Base-by-base conservation (phyloP, 2,888 invertebrate species). In the Chironomus tentans region DNA sequence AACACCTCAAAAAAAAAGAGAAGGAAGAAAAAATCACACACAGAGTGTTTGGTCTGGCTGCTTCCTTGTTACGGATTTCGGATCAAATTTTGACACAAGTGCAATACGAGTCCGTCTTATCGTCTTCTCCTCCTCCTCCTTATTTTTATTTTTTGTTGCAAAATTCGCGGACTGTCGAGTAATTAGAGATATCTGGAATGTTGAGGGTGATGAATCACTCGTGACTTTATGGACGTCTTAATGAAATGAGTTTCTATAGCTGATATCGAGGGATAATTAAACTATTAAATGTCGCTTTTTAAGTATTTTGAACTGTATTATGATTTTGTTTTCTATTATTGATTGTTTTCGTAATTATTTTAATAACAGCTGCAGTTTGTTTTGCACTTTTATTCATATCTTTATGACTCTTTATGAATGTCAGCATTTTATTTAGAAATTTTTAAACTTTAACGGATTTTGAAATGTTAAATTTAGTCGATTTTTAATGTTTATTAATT, bases 51-150 rank as follows among this genome's bases (percentile, higher is more conserved):
- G 65, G 21, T 24, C 24, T 65, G 18, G 24, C 1, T 38, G 65
- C 21, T 65, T 65, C 65, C 65, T 65, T 65, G 24, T 65, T 38
- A 12, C 62, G 13, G 15, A 65, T 65, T 21, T 15, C 18, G 21
- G 22, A 21, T 65, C 65, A 24, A 65, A 65, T 65, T 65, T 65
- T 65, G 65, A 65, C 65, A 65, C 65, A 22, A 65, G 65, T 65
- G 65, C 21, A 65, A 65, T 24, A 6, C 21, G 65, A 65, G 21
- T 12, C 2, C 10, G 65, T 65, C 65, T 65, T 65, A 24, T 65
- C 65, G 65, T 22, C 38, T 38, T 13, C 62, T 65, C 10, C 13
- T 50, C n/a, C 50, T 65, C 12, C n/a, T 2, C 2, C 13, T 24
- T 21, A 65, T 24, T 65, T 65, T 13, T 15, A 6, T 15, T 15